Conservation (phyloP, 2,113 vertebrate species). For the Erpornis zantholeuca region DNA sequence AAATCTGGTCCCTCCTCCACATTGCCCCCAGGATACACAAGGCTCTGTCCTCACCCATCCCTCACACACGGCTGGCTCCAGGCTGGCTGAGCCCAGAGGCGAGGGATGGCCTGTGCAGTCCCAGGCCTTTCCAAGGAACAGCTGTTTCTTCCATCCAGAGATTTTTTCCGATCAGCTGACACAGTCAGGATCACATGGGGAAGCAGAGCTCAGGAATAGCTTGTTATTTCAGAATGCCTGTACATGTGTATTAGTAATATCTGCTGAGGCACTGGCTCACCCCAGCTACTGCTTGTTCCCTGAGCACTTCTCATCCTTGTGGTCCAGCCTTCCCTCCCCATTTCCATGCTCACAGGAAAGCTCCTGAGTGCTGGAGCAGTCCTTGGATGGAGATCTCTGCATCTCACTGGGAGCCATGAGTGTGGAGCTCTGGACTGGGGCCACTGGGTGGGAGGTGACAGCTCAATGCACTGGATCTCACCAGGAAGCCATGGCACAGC, state of each 20-base stretch:
- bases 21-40: neutral
- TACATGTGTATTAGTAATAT: neutral
- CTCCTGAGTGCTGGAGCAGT: neutral
- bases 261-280: neutral
- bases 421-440: fast-evolving
- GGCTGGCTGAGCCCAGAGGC: neutral
- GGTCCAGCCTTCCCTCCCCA: neutral
- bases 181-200: neutral
- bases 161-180: slow-evolving; percentile 29
- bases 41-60: neutral
- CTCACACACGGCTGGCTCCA: neutral
- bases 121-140: neutral
- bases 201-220: neutral
- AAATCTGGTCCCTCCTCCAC: neutral
- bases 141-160: neutral
- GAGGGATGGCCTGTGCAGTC: fast-evolving
- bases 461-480: fast-evolving
- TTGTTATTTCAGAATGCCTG: neutral
- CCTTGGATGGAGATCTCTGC: neutral
- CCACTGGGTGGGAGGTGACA: fast-evolving
- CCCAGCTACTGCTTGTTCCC: neutral
- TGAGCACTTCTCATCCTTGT: fast-evolving
- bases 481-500: neutral
- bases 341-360: neutral
- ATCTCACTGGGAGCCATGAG: fast-evolving